phyloP scores from a whole-genome alignment of 2,113 vertebrate genomes.

The Onychorhynchus coronatus region DNA sequence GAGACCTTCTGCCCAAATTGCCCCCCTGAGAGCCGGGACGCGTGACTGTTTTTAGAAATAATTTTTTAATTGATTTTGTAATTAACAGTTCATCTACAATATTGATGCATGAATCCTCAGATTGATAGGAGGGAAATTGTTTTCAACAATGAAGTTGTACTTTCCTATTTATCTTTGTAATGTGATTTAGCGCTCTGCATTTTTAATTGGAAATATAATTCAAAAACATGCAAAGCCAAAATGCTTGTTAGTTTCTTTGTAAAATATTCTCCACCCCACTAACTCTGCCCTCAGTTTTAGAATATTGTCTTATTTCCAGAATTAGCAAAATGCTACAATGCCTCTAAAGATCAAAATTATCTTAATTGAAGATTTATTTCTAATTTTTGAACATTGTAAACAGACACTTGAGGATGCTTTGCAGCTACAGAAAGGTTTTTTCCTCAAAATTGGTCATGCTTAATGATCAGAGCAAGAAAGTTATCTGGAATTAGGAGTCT shows the following conservation, averaged over 20 bases:
- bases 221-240: slow-evolving; percentile 55
- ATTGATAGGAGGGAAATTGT: slow-evolving; percentile 80
- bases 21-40: slow-evolving; percentile 79
- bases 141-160: slow-evolving; percentile 80
- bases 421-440: background rate
- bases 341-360: background rate
- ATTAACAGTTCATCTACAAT: slow-evolving; percentile 90
- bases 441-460: background rate
- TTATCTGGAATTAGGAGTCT: slow-evolving; percentile 1
- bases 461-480: background rate
- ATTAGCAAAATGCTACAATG: background rate
- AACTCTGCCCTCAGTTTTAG: slow-evolving; percentile 30
- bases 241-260: slow-evolving; percentile 40
- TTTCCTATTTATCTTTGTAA: slow-evolving; percentile 77
- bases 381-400: background rate
- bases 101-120: slow-evolving; percentile 78
- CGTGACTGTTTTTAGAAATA: slow-evolving; percentile 89
- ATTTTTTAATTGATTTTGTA: slow-evolving; percentile 93
- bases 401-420: background rate
- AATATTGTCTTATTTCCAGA: background rate
- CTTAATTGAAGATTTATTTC: slow-evolving; percentile 1
- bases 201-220: slow-evolving; percentile 68
- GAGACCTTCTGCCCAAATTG: slow-evolving; percentile 88
- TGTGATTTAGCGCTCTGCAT: slow-evolving; percentile 67
- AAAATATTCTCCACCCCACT: slow-evolving; percentile 29